phyloP scores from a whole-genome alignment of 1,140 invertebrate species.

The Phocides pigmalion region DNA sequence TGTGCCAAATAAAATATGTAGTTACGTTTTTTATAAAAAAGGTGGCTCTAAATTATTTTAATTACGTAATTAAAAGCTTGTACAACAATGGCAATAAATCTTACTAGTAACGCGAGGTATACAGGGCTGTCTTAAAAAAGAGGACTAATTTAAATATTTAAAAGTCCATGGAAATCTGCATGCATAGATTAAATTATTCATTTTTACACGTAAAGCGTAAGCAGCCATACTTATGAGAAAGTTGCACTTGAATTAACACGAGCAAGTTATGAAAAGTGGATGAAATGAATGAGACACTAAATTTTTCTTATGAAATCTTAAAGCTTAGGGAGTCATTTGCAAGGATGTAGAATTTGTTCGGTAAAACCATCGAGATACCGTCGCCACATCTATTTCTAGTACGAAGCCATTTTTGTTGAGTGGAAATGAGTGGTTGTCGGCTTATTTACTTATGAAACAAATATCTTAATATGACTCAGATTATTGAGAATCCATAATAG shows the following conservation, averaged over 20 bases:
- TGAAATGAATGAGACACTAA: background rate
- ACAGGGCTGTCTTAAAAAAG: background rate
- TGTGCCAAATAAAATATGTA: background rate
- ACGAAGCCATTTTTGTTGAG: too few species aligned
- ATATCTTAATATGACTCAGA: too few species aligned
- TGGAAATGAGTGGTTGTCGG: too few species aligned
- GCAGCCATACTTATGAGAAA: background rate
- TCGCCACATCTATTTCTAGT: too few species aligned
- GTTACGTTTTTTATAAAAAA: background rate
- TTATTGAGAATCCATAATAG: too few species aligned
- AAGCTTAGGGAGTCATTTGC: background rate
- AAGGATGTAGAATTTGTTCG: too few species aligned
- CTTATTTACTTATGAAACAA: too few species aligned
- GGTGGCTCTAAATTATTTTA: background rate
- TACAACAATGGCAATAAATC: background rate
- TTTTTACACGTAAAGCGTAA: constrained; percentile 6
- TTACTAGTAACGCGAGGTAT: background rate
- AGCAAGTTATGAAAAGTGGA: background rate
- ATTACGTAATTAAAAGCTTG: background rate
- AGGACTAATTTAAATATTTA: constrained; percentile 6
- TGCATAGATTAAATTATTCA: constrained; percentile 25
- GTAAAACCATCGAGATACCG: too few species aligned
- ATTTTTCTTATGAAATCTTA: background rate
- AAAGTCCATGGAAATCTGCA: constrained; percentile 5
- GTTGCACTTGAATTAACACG: background rate